Percentiles rank a stretch among this genome's conserved stretches.
phyloP scores from a whole-genome alignment of 2,888 invertebrate species.

The Laspeyria flexula region DNA sequence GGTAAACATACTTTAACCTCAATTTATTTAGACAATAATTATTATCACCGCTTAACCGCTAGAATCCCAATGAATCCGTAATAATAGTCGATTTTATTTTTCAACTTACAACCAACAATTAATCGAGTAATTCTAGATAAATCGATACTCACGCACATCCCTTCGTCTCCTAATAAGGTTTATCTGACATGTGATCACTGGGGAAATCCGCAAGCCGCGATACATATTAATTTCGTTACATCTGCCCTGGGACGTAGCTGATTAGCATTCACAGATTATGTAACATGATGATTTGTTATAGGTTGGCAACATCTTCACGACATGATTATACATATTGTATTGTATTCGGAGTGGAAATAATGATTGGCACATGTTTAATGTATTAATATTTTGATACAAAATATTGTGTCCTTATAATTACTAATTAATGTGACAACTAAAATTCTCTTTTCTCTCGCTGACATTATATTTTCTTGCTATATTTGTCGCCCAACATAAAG shows the following conservation, averaged over 20 bases:
- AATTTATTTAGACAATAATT: too few species aligned
- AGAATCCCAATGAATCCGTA: too few species aligned
- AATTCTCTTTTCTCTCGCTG: too few species aligned
- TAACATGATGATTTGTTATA: slow-evolving; percentile 27
- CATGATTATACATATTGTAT: slow-evolving; percentile 4
- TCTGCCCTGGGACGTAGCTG: slow-evolving; percentile 31
- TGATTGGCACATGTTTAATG: neutral
- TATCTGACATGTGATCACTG: slow-evolving; percentile 46
- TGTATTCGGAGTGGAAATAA: slow-evolving; percentile 2
- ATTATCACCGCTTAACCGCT: too few species aligned
- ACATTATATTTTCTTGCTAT: too few species aligned
- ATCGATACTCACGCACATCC: slow-evolving; percentile 15
- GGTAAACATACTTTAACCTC: too few species aligned
- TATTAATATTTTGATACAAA: too few species aligned
- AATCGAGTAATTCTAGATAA: slow-evolving; percentile 2
- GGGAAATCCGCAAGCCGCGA: slow-evolving; percentile 52
- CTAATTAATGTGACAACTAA: too few species aligned
- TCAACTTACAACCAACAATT: too few species aligned
- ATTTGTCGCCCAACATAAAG: too few species aligned
- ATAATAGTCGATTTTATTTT: too few species aligned
- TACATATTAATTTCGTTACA: slow-evolving; percentile 54
- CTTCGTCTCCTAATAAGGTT: slow-evolving; percentile 45
- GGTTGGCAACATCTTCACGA: slow-evolving; percentile 9
- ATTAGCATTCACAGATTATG: slow-evolving; percentile 52
- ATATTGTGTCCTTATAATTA: too few species aligned